phyloP scores from a whole-genome alignment of 2,888 invertebrate species.

The Ochropleura leucogaster region DNA sequence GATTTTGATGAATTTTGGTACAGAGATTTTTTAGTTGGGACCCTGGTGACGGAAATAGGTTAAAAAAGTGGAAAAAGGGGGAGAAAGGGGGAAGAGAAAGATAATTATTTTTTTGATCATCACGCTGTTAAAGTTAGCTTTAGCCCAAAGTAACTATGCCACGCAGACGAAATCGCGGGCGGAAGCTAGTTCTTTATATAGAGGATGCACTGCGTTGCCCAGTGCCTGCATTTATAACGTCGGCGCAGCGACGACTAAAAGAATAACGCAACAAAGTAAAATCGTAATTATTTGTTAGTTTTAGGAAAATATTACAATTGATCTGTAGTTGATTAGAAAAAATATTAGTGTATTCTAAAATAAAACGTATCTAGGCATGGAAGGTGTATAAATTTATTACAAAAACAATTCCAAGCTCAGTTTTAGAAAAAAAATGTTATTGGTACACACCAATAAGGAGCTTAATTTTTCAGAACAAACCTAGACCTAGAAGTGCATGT shows the following conservation, averaged over 20 bases:
- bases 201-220: slow-evolving; percentile 10
- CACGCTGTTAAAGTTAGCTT: too few species aligned
- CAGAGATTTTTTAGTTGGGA: too few species aligned
- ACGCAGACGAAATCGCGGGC: too few species aligned
- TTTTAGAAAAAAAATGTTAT: neutral
- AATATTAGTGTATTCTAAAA: neutral
- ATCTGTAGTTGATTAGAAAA: neutral
- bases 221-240: slow-evolving; percentile 20
- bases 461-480: neutral
- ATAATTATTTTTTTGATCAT: too few species aligned
- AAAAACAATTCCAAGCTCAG: neutral
- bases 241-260: neutral
- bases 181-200: too few species aligned
- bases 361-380: neutral
- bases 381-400: neutral
- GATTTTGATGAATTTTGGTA: too few species aligned
- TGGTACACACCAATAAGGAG: neutral
- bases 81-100: too few species aligned
- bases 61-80: too few species aligned
- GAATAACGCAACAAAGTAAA: neutral
- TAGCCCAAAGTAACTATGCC: too few species aligned
- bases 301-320: neutral
- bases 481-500: too few species aligned
- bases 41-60: too few species aligned
- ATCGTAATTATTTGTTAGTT: slow-evolving; percentile 7